These are phyloP conservation scores for Mustelus asterias DNA, from an alignment of 2,113 vertebrate species.

Conservation along the genomic window DNA sequence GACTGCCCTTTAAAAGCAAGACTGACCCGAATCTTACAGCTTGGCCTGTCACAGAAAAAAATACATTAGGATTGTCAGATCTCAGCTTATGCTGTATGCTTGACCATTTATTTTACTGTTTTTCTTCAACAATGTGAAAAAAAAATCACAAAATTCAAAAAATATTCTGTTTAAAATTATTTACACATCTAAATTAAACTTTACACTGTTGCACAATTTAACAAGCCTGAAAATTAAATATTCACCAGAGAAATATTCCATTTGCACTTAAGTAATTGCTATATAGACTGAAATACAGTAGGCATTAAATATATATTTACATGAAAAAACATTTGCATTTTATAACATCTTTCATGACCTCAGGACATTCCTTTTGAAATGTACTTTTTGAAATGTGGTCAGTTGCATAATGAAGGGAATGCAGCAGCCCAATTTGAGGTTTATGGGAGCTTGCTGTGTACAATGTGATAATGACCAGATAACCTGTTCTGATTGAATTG, in stretches of 20 bases:
- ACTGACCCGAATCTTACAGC: slow-evolving; percentile 52
- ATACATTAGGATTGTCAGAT: neutral
- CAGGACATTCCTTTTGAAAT: neutral
- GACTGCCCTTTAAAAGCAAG: slow-evolving; percentile 57
- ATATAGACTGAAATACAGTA: neutral
- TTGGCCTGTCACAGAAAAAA: slow-evolving; percentile 47
- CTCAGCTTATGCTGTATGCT: neutral
- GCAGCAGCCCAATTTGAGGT: neutral
- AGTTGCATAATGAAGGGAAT: neutral
- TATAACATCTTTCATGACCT: neutral
- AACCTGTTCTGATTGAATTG: too few species aligned
- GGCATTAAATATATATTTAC: neutral
- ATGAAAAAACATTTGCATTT: neutral
- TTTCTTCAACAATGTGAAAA: neutral
- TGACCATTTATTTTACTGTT: neutral
- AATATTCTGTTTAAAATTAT: neutral
- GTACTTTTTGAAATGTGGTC: too few species aligned
- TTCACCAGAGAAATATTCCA: neutral
- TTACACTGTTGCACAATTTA: neutral
- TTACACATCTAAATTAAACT: neutral
- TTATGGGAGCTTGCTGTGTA: too few species aligned
- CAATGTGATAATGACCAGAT: too few species aligned
- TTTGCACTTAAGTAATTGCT: neutral
- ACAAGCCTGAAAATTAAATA: neutral
- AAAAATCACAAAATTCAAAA: neutral